Conservation (phyloP, 2,888 invertebrate genomes). For the Napeogenes sylphis region DNA sequence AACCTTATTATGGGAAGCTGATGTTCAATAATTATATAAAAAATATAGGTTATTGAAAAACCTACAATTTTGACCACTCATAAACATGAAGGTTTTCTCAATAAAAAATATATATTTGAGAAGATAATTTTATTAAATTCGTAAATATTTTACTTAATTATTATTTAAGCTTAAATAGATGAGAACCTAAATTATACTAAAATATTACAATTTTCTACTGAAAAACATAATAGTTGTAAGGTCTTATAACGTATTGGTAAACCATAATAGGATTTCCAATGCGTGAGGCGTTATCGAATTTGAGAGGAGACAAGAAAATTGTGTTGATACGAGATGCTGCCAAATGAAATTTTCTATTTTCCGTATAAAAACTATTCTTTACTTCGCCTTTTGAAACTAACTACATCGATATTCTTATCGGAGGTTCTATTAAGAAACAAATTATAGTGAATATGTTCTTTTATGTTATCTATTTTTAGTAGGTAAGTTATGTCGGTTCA, state of each 20-base stretch:
- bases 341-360: constrained; percentile 43
- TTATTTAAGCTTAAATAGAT: not conserved
- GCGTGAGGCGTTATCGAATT: constrained; percentile 44
- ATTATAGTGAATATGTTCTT: no score
- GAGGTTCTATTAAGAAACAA: no score
- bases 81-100: no score
- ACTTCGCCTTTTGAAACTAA: no score
- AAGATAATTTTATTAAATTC: no score
- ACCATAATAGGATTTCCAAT: constrained; percentile 34
- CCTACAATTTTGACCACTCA: no score
- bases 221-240: not conserved
- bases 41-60: no score
- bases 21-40: constrained; percentile 9
- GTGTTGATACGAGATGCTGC: constrained; percentile 36
- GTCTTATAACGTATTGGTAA: not conserved
- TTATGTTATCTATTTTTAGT: no score
- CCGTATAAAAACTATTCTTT: constrained; percentile 25
- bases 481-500: no score
- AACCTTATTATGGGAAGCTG: constrained; percentile 34
- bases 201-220: not conserved
- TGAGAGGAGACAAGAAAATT: constrained; percentile 38
- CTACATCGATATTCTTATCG: no score
- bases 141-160: no score
- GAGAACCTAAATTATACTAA: not conserved
- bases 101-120: no score